phyloP scores from a whole-genome alignment of 2,888 invertebrate species.

The Clostera curtula region DNA sequence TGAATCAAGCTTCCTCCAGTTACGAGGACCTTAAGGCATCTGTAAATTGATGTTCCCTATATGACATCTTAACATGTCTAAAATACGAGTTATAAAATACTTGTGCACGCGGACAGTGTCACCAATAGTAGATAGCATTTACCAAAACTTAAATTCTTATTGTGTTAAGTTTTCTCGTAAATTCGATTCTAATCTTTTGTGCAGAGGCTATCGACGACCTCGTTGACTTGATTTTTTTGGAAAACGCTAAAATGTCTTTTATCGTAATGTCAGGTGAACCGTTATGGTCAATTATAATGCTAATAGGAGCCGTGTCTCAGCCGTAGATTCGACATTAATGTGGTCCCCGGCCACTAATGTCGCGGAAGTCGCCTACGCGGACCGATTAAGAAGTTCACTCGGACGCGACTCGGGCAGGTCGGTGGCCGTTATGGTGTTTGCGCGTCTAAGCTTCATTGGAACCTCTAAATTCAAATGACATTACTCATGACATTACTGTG shows the following conservation, averaged over 20 bases:
- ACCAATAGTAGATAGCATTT: too few species aligned
- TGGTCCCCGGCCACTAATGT: slow-evolving; percentile 31
- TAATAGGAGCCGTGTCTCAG: slow-evolving; percentile 43
- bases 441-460: slow-evolving; percentile 12
- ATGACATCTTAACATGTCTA: too few species aligned
- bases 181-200: background rate
- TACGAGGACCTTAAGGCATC: too few species aligned
- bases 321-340: slow-evolving; percentile 35
- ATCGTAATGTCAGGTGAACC: slow-evolving; percentile 12
- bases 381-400: slow-evolving; percentile 36
- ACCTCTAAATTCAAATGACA: slow-evolving; percentile 10
- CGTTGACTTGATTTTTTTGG: too few species aligned
- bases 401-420: slow-evolving; percentile 12
- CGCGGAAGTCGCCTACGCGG: slow-evolving; percentile 50
- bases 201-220: too few species aligned
- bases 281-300: slow-evolving; percentile 37
- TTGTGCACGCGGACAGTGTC: too few species aligned
- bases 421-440: slow-evolving; percentile 11
- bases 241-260: slow-evolving; percentile 6
- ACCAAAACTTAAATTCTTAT: too few species aligned
- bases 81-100: too few species aligned
- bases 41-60: too few species aligned
- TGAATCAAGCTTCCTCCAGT: too few species aligned
- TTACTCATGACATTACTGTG: too few species aligned
- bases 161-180: slow-evolving; percentile 2